Evolutionary conservation across 2,113 vertebrate genomes (phyloP).

Genomic region (Myotis davidii): DNA sequence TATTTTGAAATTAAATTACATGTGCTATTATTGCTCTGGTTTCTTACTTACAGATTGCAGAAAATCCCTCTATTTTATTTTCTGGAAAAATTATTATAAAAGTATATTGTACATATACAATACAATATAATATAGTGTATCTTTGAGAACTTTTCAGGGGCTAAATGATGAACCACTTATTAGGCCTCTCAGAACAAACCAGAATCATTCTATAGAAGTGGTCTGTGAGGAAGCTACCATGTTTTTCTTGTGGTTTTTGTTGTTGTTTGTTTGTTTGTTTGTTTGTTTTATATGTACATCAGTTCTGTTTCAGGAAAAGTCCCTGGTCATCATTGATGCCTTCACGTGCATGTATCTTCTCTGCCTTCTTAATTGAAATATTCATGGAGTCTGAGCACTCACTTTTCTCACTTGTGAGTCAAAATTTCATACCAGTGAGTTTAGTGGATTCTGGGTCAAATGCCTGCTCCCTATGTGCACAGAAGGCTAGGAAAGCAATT

Average conservation of each 20-base stretch:
- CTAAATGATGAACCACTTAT: neutral
- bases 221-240: neutral
- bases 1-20: neutral
- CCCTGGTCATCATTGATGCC: neutral
- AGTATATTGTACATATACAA: neutral
- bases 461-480: neutral
- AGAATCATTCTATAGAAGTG: neutral
- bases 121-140: neutral
- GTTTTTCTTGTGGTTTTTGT: neutral
- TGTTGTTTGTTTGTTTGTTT: too few species aligned
- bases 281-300: neutral
- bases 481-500: neutral
- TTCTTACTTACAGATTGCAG: neutral
- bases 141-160: neutral
- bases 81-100: neutral
- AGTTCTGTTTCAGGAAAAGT: neutral
- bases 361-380: neutral
- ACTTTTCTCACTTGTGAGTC: neutral
- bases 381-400: neutral
- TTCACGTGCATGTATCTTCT: neutral
- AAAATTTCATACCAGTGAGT: neutral
- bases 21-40: neutral
- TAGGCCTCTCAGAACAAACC: neutral
- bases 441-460: neutral
- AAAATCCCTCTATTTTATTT: neutral